phyloP scores from a whole-genome alignment of 2,113 vertebrate genomes.

The Thalassarche chlororhynchos region DNA sequence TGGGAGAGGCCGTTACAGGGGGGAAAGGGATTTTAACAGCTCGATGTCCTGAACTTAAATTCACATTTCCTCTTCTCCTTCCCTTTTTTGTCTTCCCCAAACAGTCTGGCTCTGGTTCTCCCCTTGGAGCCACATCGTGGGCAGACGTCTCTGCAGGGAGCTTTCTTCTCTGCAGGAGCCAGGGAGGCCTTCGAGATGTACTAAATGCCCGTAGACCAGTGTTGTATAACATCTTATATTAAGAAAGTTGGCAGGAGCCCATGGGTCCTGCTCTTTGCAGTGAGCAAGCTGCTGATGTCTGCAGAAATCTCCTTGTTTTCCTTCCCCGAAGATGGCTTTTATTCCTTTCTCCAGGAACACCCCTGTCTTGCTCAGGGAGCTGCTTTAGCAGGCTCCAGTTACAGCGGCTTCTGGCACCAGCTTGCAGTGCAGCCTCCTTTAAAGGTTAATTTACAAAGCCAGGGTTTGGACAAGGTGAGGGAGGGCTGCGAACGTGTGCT shows the following conservation, averaged over 20 bases:
- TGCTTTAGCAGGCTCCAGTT: background rate
- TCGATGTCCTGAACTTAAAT: background rate
- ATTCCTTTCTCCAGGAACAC: background rate
- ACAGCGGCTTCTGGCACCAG: background rate
- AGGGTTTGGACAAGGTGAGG: background rate
- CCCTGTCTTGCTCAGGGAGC: background rate
- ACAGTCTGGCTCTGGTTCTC: background rate
- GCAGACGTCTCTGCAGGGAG: background rate
- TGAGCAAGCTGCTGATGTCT: slow-evolving; percentile 11
- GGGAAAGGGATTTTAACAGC: background rate
- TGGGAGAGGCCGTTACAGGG: background rate
- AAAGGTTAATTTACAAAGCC: background rate
- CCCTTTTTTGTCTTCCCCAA: background rate
- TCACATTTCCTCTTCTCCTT: background rate
- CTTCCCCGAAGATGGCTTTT: background rate
- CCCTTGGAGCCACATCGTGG: background rate
- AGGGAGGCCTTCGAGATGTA: background rate
- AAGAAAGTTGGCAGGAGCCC: slow-evolving; percentile 21
- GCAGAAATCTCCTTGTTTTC: slow-evolving; percentile 22
- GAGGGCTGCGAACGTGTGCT: background rate
- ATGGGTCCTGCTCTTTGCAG: background rate
- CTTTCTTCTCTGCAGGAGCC: background rate
- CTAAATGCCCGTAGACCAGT: background rate
- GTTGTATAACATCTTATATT: background rate
- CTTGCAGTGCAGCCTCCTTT: background rate